These are phyloP conservation scores for Mizuhopecten yessoensis DNA, from an alignment of 1,140 invertebrate genomes.

Conservation along the genomic window DNA sequence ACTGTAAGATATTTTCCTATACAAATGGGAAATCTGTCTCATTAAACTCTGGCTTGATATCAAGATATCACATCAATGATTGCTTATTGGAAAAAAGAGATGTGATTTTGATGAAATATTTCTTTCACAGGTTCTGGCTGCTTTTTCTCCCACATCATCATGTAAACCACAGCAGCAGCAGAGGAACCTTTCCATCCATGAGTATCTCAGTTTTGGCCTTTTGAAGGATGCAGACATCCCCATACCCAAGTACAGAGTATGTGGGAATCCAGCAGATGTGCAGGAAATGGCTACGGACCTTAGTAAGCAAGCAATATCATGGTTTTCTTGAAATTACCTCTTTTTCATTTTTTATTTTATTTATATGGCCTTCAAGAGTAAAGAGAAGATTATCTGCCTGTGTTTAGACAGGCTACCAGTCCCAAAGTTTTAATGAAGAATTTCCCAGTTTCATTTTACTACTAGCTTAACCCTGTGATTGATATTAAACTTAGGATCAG, in stretches of 20 bases:
- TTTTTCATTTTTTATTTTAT: neutral
- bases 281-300: conserved; percentile 88
- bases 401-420: too few species aligned
- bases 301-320: conserved; percentile 86
- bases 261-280: conserved; percentile 89
- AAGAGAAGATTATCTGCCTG: neutral
- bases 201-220: conserved; percentile 98
- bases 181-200: conserved; percentile 86
- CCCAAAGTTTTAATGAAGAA: too few species aligned
- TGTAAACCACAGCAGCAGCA: conserved; percentile 58
- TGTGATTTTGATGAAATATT: neutral
- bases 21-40: too few species aligned
- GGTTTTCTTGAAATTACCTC: too few species aligned
- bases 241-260: conserved; percentile 96
- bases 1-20: too few species aligned
- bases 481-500: too few species aligned
- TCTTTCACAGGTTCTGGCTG: conserved; percentile 46
- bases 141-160: neutral
- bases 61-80: too few species aligned
- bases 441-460: too few species aligned
- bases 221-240: conserved; percentile 93
- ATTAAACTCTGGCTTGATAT: too few species aligned
- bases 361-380: neutral
- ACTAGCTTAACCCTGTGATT: too few species aligned
- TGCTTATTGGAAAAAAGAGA: too few species aligned